Evolutionary conservation across 2,113 vertebrate species (phyloP).

Genomic region (Podarcis cretensis): DNA sequence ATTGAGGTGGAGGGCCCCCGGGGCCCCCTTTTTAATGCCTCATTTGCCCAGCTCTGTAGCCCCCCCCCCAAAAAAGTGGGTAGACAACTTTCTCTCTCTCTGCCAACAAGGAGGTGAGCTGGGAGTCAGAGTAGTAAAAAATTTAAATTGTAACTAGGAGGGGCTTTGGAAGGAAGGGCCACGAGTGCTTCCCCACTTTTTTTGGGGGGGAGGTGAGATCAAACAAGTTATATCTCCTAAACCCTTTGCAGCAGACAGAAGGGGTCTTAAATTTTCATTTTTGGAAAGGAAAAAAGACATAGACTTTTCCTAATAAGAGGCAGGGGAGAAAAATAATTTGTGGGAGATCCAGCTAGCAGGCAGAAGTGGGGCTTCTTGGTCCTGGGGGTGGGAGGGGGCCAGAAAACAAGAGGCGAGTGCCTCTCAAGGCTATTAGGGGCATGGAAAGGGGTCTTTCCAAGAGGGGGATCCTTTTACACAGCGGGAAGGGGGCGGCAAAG

Average conservation of each 20-base stretch:
- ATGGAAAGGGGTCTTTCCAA: background rate
- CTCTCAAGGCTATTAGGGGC: background rate
- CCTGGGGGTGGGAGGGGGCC: slow-evolving; percentile 13
- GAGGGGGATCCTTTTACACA: background rate
- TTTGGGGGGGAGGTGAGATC: background rate
- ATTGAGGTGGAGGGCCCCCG: too few relatives aligned
- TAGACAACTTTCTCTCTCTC: background rate
- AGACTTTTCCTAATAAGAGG: background rate
- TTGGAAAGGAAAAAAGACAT: background rate
- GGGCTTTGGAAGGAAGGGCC: background rate
- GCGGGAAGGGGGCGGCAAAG: background rate
- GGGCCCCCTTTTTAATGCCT: too few relatives aligned
- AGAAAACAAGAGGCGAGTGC: slow-evolving; percentile 3
- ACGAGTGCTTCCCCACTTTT: background rate
- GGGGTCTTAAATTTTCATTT: background rate
- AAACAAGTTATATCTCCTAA: too few relatives aligned
- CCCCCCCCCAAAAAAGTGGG: too few relatives aligned
- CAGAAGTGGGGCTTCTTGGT: slow-evolving; percentile 6
- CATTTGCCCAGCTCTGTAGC: too few relatives aligned
- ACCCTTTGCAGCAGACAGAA: background rate
- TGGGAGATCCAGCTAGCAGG: background rate
- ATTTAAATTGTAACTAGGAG: background rate
- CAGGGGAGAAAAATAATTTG: background rate
- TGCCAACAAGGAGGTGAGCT: background rate
- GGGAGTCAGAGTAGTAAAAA: background rate